Conservation (phyloP, 2,888 invertebrate species). For the Poecilus cupreus region DNA sequence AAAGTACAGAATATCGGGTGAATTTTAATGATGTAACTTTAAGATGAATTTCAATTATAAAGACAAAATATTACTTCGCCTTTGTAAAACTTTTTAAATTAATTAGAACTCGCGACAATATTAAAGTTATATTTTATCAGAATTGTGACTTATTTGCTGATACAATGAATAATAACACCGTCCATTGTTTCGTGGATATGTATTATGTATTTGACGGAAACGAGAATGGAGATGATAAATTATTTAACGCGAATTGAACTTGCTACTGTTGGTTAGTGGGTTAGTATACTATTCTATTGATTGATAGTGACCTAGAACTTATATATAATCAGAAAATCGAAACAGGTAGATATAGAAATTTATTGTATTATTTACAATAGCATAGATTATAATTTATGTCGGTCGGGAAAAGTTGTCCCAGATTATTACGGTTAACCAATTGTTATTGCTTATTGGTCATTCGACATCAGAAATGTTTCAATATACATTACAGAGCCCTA, state of each 20-base stretch:
- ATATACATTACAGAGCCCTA: no score
- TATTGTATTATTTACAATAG: not conserved
- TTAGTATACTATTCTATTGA: not conserved
- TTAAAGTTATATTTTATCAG: not conserved
- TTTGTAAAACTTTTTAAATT: slow-evolving; percentile 10
- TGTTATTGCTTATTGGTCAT: no score
- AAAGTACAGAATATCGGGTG: no score
- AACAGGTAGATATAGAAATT: not conserved
- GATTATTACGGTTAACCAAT: no score
- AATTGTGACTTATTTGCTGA: not conserved
- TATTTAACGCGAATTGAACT: not conserved
- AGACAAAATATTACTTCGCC: not conserved
- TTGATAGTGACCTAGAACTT: not conserved
- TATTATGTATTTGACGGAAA: not conserved
- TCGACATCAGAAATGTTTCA: no score
- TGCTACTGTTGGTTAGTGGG: not conserved
- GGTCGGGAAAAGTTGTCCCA: no score
- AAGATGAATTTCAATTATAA: not conserved
- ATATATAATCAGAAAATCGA: not conserved
- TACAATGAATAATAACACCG: not conserved
- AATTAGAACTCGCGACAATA: not conserved
- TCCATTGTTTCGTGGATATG: no score
- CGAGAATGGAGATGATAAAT: not conserved
- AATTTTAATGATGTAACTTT: no score
- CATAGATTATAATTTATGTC: no score